Evolutionary conservation across 2,888 invertebrate genomes (phyloP), one percentile per base, ranked within the genome.

Genomic region (Globia sparganii): DNA sequence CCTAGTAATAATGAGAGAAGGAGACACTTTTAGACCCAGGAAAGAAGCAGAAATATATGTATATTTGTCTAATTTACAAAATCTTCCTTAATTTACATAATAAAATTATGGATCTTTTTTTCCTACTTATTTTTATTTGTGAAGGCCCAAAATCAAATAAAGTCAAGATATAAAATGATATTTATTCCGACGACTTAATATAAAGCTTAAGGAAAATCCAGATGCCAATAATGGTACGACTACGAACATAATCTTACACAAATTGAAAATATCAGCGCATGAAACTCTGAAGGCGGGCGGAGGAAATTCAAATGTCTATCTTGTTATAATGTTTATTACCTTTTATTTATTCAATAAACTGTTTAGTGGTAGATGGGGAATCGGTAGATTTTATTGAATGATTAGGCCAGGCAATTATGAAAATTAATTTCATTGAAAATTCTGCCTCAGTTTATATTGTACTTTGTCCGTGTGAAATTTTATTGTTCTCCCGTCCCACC

Each of bases 231-330:
- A 65, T 59, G 28, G 34, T 53, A 49, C 21, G 25, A 25, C 28
- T 53, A 49, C 21, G 25, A 25, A 58, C 40, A 62, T 83, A 66
- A 70, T 74, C 68, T 84, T 40, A 53, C 46, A 70, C 34, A 66
- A 75, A 72, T 75, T 70, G 31, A 72, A 59, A 75, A 75, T 70
- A 75, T 75, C 66, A 61, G 43, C 72, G 43, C 53, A 40, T 72
- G 58, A 28, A 46, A 40, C 40, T 13, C 25, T 34, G 53, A 40
- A 28, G 53, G 25, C 59, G 15, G n/a, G 40, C 11, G 13, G 46
- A 21, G 62, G 66, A 72, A 75, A 84, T 73, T 70, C 61, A 66
- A 73, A 81, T 31, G 31, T 56, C 13, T 58, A 25, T 34, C 49
- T 71, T 64, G 34, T 59, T 65, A 13, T 21, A 34, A 13, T 34